A percentile compares a stretch with the other conserved stretches of the same genome.
These are phyloP conservation scores for Dermochelys coriacea DNA, from an alignment of 2,797 vertebrate genomes.

Conservation along the genomic window DNA sequence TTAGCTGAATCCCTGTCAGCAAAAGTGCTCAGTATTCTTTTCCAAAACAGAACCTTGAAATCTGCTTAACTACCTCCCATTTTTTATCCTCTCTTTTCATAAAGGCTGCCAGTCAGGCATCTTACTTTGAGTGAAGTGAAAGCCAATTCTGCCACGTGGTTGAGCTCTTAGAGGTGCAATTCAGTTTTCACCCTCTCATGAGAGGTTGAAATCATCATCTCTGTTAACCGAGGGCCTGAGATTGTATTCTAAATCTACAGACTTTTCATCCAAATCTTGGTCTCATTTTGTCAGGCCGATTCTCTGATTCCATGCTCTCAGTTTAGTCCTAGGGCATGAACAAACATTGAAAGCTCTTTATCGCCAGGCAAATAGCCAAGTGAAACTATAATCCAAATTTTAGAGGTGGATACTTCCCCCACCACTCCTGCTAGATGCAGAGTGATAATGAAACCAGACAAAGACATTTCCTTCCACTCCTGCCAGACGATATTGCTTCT, in stretches of 20 bases:
- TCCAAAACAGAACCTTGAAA: constrained; percentile 54
- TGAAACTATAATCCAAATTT: constrained; percentile 53
- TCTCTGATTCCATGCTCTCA: constrained; percentile 13
- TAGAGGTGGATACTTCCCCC: constrained; percentile 30
- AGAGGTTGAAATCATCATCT: constrained; percentile 29
- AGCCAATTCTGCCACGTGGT: constrained; percentile 22
- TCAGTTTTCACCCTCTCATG: background rate
- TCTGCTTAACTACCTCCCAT: constrained; percentile 48
- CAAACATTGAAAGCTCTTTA: constrained; percentile 33
- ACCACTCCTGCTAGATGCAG: constrained; percentile 32
- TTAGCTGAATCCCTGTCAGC: constrained; percentile 16
- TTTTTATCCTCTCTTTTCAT: constrained; percentile 47
- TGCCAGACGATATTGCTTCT: constrained; percentile 65
- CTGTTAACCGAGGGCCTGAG: background rate
- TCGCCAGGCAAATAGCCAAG: constrained; percentile 46
- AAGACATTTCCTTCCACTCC: constrained; percentile 56
- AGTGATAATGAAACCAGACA: constrained; percentile 59
- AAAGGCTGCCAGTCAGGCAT: constrained; percentile 47
- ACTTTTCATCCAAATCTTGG: constrained; percentile 35
- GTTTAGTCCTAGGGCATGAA: constrained; percentile 40
- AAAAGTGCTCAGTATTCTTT: constrained; percentile 43
- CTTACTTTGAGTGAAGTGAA: constrained; percentile 29
- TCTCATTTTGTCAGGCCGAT: constrained; percentile 4
- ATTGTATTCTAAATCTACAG: constrained; percentile 1
- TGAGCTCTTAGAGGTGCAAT: constrained; percentile 19